Base-by-base conservation (phyloP, 2,888 invertebrate species). In the Habrosyne pyritoides region DNA sequence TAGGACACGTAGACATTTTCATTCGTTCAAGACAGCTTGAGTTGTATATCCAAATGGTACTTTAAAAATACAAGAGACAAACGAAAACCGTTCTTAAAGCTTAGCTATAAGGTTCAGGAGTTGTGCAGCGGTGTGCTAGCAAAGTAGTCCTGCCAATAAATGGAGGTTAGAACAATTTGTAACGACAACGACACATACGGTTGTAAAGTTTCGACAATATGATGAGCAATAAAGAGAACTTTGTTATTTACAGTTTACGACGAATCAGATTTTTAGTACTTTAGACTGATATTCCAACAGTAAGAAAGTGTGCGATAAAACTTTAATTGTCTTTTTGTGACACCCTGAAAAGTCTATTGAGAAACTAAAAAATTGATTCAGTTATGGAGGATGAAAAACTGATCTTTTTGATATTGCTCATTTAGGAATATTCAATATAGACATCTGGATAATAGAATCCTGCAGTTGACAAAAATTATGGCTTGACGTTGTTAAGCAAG, bases 131-230 rank as follows among this genome's bases (percentile, higher is more conserved):
- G 49, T 48, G 53, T n/a, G 22, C 50, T 53, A 33, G 28, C 22
- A 63, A 72, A 68, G 75, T 73, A 75, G 72, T 64, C 57, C 64
- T 77, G 78, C 82, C 83, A 79, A 83, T 83, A 82, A 74, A 75
- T 73, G 77, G 72, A 74, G 75, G 79, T 76, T 71, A 73, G 77
- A 74, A 77, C 79, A 79, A 83, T 83, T 83, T 83, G 83, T 83
- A 74, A 78, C 67, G 67, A 57, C 50, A 50, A 70, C 60, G 73
- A 82, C 77, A 82, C 77, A 81, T 58, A 83, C 75, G 52, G 75
- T 50, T 53, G 69, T 63, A 68, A 61, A 69, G 66, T 66, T 64
- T 62, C 64, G 53, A 48, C 46, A 53, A 14, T 56, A 53, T 53
- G 53, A 53, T 53, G 54, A 53, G 54, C 55, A 18, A 0, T 28